phyloP scores from a whole-genome alignment of 2,113 vertebrate genomes.

The Stictonetta naevosa region DNA sequence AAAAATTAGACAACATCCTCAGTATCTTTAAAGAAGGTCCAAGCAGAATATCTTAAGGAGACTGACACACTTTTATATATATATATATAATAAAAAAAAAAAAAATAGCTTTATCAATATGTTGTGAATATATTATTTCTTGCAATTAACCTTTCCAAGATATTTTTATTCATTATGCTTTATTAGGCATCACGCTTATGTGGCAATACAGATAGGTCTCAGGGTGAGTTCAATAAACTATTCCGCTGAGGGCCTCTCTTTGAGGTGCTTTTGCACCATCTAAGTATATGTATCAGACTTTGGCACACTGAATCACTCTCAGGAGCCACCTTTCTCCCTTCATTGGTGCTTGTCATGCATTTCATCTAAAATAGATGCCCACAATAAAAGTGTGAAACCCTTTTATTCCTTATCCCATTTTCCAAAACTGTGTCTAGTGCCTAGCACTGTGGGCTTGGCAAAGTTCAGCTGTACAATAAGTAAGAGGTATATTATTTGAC shows the following conservation, averaged over 20 bases:
- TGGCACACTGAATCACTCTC: background rate
- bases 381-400: background rate
- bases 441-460: background rate
- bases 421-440: background rate
- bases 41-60: background rate
- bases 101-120: background rate
- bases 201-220: background rate
- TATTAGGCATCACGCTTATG: background rate
- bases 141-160: background rate
- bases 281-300: background rate
- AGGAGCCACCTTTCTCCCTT: background rate
- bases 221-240: background rate
- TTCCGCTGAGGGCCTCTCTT: background rate
- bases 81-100: background rate
- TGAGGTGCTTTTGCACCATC: background rate
- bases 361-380: background rate
- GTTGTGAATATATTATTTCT: background rate
- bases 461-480: background rate
- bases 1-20: background rate
- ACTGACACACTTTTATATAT: background rate
- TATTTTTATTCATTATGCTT: background rate
- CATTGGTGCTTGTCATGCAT: background rate
- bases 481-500: slow-evolving; percentile 11
- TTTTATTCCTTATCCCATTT: background rate
- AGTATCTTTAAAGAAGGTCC: background rate